These are phyloP conservation scores for Datnioides undecimradiatus DNA, from an alignment of 2,113 vertebrate genomes.

Conservation along the genomic window DNA sequence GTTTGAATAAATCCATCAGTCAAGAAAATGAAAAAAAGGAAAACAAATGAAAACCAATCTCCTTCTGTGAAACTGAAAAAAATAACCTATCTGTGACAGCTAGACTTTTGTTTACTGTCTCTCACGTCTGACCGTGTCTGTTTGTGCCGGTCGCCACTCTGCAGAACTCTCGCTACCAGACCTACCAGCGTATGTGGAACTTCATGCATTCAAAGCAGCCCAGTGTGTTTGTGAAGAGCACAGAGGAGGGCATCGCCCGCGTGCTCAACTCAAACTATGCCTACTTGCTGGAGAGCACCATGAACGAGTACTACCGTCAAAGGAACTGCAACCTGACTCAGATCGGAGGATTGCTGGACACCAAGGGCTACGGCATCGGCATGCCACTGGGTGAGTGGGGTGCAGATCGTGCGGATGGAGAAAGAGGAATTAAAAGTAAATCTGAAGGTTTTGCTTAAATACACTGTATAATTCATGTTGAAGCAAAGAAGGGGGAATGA, in stretches of 20 bases:
- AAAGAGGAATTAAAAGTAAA: background rate
- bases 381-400: constrained; percentile 92
- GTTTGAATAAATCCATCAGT: constrained; percentile 43
- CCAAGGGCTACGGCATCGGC: constrained; percentile 99
- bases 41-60: constrained; percentile 12
- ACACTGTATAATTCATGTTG: constrained; percentile 45
- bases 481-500: constrained; percentile 14
- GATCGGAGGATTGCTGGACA: constrained; percentile 98
- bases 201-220: constrained; percentile 99
- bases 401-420: background rate
- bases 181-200: constrained; percentile 99
- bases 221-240: constrained; percentile 98
- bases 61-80: background rate
- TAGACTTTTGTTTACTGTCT: constrained; percentile 9
- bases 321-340: constrained; percentile 99
- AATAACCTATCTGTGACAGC: background rate
- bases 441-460: constrained; percentile 29
- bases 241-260: constrained; percentile 96
- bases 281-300: constrained; percentile 98
- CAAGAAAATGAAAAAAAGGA: constrained; percentile 16
- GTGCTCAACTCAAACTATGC: constrained; percentile 99
- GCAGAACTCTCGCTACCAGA: constrained; percentile 99
- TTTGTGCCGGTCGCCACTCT: background rate
- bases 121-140: constrained; percentile 6
- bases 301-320: constrained; percentile 99